A percentile compares a stretch with the other conserved stretches of the same genome.
These are phyloP conservation scores for Hyppa rectilinea DNA, from an alignment of 2,888 invertebrate genomes.

Conservation along the genomic window DNA sequence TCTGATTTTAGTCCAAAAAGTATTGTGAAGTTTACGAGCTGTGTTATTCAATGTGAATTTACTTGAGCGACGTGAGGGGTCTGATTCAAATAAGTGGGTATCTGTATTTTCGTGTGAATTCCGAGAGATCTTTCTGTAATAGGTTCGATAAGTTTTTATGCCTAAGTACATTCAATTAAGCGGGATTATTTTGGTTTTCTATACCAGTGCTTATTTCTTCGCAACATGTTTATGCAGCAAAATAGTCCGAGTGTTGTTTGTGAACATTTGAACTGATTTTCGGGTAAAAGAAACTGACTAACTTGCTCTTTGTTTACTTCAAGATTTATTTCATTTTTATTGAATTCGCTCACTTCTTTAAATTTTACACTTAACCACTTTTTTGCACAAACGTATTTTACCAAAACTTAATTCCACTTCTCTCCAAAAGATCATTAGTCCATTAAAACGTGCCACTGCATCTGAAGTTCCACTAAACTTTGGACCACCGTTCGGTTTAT, in stretches of 20 bases:
- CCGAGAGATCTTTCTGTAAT: neutral
- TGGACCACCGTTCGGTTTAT: slow-evolving; percentile 38
- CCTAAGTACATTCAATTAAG: neutral
- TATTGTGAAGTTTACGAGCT: slow-evolving; percentile 35
- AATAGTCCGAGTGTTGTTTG: neutral
- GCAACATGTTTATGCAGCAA: rapidly evolving
- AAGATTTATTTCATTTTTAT: neutral
- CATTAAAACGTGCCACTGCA: slow-evolving; percentile 42
- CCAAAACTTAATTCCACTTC: neutral
- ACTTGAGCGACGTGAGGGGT: neutral
- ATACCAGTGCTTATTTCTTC: neutral
- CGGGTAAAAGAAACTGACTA: neutral
- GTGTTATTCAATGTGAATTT: slow-evolving; percentile 32
- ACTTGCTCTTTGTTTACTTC: neutral
- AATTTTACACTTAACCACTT: too few relatives aligned
- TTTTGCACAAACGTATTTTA: neutral
- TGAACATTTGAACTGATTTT: neutral
- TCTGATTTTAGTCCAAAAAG: slow-evolving; percentile 61
- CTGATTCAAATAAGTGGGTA: neutral
- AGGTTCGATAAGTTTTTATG: neutral
- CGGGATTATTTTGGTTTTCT: neutral
- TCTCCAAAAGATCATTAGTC: slow-evolving; percentile 29
- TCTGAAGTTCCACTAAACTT: slow-evolving; percentile 41
- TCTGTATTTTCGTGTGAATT: neutral
- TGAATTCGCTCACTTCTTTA: neutral